Evolutionary conservation across 2,113 vertebrate species (phyloP).

Genomic region (Aviceda subcristata): DNA sequence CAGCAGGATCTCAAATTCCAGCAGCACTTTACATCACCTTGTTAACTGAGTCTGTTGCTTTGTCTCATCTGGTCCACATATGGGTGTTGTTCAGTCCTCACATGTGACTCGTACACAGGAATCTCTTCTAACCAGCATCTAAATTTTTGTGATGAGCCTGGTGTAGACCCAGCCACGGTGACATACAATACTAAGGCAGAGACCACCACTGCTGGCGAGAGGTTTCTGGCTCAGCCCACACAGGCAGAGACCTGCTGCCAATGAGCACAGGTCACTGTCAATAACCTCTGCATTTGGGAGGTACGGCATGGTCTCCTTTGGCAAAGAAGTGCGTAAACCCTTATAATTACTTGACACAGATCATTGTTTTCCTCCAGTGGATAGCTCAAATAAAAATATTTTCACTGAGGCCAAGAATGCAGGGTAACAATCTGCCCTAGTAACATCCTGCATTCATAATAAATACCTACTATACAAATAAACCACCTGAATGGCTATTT

Average conservation of each 20-base stretch:
- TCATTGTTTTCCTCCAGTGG: not conserved
- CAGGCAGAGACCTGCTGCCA: not conserved
- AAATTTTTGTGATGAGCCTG: not conserved
- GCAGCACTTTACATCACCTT: not conserved
- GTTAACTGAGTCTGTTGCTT: not conserved
- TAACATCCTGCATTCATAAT: not conserved
- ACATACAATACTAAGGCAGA: not conserved
- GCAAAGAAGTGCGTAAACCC: not conserved
- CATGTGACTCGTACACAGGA: accelerated
- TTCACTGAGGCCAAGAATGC: not conserved
- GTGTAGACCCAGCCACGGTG: not conserved
- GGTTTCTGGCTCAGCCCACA: not conserved
- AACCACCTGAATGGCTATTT: not conserved
- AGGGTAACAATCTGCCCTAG: not conserved
- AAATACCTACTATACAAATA: not conserved
- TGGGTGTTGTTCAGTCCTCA: accelerated
- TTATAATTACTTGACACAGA: not conserved
- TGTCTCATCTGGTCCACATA: not conserved
- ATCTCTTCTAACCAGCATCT: not conserved
- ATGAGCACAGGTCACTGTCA: accelerated
- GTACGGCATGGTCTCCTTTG: not conserved
- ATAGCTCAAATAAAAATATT: not conserved
- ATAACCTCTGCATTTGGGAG: not conserved
- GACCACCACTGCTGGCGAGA: not conserved
- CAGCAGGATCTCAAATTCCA: not conserved